Conservation (phyloP, 2,797 vertebrate genomes). For the Chelmon rostratus region DNA sequence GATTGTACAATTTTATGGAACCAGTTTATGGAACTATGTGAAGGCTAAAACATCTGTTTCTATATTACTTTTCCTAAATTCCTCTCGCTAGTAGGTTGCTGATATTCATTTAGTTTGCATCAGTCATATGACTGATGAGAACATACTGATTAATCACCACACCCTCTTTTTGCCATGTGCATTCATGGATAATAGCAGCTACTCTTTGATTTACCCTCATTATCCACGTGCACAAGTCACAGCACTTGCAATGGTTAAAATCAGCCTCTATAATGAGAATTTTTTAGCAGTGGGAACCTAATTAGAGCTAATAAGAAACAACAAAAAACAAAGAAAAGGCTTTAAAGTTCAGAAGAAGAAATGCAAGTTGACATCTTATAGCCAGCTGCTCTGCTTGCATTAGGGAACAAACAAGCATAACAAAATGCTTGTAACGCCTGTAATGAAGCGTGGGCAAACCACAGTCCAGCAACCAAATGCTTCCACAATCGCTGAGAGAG, state of each 20-base stretch:
- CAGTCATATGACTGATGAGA: neutral
- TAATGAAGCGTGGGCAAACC: constrained; percentile 41
- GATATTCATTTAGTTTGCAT: neutral
- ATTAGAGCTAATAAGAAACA: constrained; percentile 40
- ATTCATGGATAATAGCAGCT: neutral
- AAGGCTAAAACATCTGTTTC: neutral
- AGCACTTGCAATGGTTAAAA: constrained; percentile 10
- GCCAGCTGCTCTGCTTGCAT: constrained; percentile 40
- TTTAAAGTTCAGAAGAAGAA: constrained; percentile 21
- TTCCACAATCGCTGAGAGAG: constrained; percentile 27
- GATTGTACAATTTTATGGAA: neutral
- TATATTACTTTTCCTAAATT: neutral
- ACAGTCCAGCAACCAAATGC: constrained; percentile 28
- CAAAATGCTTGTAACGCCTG: constrained; percentile 35
- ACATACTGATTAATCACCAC: neutral
- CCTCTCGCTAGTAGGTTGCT: neutral
- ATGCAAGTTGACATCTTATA: constrained; percentile 38
- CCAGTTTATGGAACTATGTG: neutral
- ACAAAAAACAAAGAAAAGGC: constrained; percentile 22
- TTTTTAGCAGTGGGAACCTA: constrained; percentile 4
- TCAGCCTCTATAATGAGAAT: neutral
- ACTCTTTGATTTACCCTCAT: constrained; percentile 1
- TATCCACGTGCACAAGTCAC: neutral
- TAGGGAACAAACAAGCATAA: constrained; percentile 46
- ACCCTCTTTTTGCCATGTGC: neutral